Percentiles rank a stretch among this genome's conserved stretches.
phyloP scores from a whole-genome alignment of 1,140 invertebrate species.

The Rhopalosiphum padi region DNA sequence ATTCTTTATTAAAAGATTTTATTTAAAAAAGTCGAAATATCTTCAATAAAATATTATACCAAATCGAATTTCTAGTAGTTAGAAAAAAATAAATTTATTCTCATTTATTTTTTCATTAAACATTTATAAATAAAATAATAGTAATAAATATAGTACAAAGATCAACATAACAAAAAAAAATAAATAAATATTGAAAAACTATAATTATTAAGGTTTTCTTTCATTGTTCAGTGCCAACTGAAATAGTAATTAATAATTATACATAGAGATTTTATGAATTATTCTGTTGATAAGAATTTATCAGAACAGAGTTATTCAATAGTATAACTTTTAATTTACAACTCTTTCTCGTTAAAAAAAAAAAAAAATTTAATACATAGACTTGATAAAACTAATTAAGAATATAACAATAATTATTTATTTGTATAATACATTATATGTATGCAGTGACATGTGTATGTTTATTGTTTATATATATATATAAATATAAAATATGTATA shows the following conservation, averaged over 20 bases:
- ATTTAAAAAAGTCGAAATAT: not conserved
- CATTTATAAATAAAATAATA: constrained; percentile 15
- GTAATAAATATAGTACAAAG: not conserved
- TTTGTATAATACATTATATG: constrained; percentile 33
- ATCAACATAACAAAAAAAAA: constrained; percentile 6
- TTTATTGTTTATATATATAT: constrained; percentile 1
- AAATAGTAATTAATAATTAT: not conserved
- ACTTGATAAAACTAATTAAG: constrained; percentile 17
- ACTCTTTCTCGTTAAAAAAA: too few species aligned
- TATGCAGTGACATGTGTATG: not conserved
- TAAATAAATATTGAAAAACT: not conserved
- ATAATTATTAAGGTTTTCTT: not conserved
- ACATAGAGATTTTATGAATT: not conserved
- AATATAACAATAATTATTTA: constrained; percentile 7
- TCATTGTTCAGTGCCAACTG: not conserved
- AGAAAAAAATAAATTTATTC: not conserved
- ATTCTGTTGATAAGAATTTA: not conserved
- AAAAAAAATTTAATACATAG: not conserved
- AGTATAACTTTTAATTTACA: not conserved
- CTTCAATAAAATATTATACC: not conserved
- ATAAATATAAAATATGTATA: not conserved
- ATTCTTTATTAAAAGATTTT: not conserved
- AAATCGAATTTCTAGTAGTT: not conserved
- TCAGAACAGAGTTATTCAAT: not conserved
- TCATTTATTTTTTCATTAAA: not conserved